phyloP scores from a whole-genome alignment of 2,888 invertebrate species.

The Minunthozetes semirufus region DNA sequence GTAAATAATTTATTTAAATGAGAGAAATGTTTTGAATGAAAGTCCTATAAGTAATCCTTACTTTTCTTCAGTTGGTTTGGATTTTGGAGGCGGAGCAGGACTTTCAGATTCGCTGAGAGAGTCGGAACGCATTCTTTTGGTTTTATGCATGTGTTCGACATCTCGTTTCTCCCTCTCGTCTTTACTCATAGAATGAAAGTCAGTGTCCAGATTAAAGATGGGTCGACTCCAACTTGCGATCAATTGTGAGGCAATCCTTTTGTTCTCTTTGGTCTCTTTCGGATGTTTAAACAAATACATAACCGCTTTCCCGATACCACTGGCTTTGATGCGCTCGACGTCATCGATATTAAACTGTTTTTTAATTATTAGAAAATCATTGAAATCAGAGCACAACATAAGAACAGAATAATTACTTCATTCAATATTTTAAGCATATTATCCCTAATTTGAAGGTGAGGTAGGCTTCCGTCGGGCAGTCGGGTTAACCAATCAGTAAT shows the following conservation, averaged over 20 bases:
- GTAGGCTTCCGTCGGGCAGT: slow-evolving; percentile 92
- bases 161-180: slow-evolving; percentile 92
- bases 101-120: slow-evolving; percentile 36
- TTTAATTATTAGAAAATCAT: too few relatives aligned
- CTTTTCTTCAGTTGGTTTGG: slow-evolving; percentile 46
- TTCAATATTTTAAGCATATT: slow-evolving; percentile 60
- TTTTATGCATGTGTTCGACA: slow-evolving; percentile 69
- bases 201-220: slow-evolving; percentile 89
- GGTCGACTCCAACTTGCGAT: slow-evolving; percentile 98
- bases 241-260: slow-evolving; percentile 77
- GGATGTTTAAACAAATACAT: slow-evolving; percentile 99
- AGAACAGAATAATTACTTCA: slow-evolving; percentile 45
- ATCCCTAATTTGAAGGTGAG: slow-evolving; percentile 86
- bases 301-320: slow-evolving; percentile 59
- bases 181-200: slow-evolving; percentile 70
- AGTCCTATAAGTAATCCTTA: too few relatives aligned
- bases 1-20: slow-evolving; percentile 8
- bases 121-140: slow-evolving; percentile 35
- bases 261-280: slow-evolving; percentile 86
- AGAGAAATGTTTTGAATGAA: too few relatives aligned
- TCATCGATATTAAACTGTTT: slow-evolving; percentile 42
- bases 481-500: slow-evolving; percentile 97
- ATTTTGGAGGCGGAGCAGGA: slow-evolving; percentile 21
- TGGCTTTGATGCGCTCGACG: slow-evolving; percentile 41
- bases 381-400: too few relatives aligned